phyloP scores from a whole-genome alignment of 2,113 vertebrate species.

The Prionailurus viverrinus region DNA sequence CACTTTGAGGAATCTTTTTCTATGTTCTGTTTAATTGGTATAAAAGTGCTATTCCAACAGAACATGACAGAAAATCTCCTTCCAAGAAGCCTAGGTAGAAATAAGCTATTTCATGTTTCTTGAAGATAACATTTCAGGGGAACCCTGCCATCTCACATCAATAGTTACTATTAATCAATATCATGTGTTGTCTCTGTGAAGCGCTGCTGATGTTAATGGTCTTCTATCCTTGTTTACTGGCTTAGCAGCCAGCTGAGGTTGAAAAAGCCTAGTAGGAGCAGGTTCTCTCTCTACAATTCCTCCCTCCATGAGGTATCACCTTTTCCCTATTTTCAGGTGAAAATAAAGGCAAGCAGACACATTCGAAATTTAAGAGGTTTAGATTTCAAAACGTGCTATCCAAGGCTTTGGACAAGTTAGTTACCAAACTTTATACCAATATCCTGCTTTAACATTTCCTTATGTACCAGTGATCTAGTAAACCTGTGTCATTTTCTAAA shows the following conservation, averaged over 20 bases:
- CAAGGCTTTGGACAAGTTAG: background rate
- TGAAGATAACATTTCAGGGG: background rate
- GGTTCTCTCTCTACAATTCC: background rate
- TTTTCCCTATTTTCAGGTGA: background rate
- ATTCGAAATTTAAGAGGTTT: background rate
- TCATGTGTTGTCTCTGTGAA: background rate
- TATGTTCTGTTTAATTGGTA: background rate
- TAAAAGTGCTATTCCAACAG: background rate
- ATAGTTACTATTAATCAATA: conserved; percentile 18
- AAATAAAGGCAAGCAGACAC: background rate
- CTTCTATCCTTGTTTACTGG: background rate
- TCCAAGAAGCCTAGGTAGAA: background rate
- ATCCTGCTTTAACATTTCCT: background rate
- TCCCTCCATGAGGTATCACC: background rate
- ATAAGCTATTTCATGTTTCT: conserved; percentile 19
- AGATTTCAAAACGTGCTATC: background rate
- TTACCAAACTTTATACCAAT: background rate
- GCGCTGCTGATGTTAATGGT: background rate
- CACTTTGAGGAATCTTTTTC: background rate
- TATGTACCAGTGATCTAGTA: background rate
- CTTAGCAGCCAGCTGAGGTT: background rate
- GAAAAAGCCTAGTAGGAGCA: background rate
- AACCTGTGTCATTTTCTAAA: background rate
- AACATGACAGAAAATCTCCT: conserved; percentile 32
- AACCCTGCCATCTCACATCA: background rate